Evolutionary conservation across 2,888 invertebrate genomes (phyloP), one percentile per base, ranked within the genome.

Genomic region (Netelia virgata): DNA sequence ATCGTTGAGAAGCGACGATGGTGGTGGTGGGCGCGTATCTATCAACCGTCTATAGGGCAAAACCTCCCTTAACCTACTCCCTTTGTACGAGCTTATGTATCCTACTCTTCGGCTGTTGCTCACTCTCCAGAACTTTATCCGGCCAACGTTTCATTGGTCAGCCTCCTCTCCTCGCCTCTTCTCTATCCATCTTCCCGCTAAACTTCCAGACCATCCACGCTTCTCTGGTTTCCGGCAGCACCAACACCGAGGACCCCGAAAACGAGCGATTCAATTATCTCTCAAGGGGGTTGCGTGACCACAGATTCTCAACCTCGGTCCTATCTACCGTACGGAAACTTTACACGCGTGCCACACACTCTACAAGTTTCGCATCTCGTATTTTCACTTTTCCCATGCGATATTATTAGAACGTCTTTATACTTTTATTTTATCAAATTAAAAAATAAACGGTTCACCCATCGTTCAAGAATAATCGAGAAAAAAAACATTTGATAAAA

Each of bases 231-330:
- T 66, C 50, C 36, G 18, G 18, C 28, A 43, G 16, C n/a, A 14
- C 50, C 36, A 14, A 20, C 59, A 28, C 61, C 41, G n/a, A 18
- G 57, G 59, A 47, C 36, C 16, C 61, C 28, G 94, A 94, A 10
- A 94, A 94, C 53, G 93, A 94, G 41, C 64, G 90, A 91, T 43
- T 90, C 91, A 63, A 87, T 93, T 85, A 83, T 81, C 76, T 68
- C 41, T 36, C 23, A n/a, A n/a, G 76, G 28, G 28, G 28, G 47
- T 59, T 69, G 63, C 47, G 61, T 70, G 63, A 28, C 61, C 28
- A 36, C 28, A 14, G 6, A 20, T 69, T 61, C 63, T 28, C 50
- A 77, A 77, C 50, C 28, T 43, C 28, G 36, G n/a, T 5, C n/a
- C 1, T 28, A 9, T 61, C 11, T 18, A 55, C 16, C 1, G 8